These are phyloP conservation scores for Ryuthela nishihirai DNA, from an alignment of 2,888 invertebrate genomes.

Conservation along the genomic window DNA sequence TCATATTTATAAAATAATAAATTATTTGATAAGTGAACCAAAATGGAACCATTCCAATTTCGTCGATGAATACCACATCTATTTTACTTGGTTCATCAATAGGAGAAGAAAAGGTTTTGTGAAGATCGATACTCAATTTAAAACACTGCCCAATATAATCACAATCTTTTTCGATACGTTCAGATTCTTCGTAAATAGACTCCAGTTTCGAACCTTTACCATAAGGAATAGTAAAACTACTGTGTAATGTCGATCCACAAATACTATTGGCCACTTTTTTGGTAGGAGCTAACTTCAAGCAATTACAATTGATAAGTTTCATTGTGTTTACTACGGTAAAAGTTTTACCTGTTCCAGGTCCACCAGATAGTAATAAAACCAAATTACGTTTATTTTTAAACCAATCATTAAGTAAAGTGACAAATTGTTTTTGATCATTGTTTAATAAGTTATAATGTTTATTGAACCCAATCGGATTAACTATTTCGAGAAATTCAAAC, in stretches of 20 bases:
- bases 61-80: conserved; percentile 9
- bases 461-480: conserved; percentile 11
- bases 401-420: conserved; percentile 3
- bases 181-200: not conserved
- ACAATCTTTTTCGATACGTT: not conserved
- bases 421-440: not conserved
- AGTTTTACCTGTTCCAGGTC: conserved; percentile 9
- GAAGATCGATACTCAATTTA: not conserved
- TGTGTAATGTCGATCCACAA: conserved; percentile 3
- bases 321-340: conserved; percentile 1
- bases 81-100: not conserved
- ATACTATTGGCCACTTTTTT: not conserved
- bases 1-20: not conserved
- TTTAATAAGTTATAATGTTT: conserved; percentile 6
- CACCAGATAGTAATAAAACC: not conserved
- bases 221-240: not conserved
- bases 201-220: not conserved
- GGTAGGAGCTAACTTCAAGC: conserved; percentile 9
- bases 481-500: conserved; percentile 6
- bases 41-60: conserved; percentile 9
- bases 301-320: not conserved
- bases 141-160: not conserved
- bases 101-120: not conserved
- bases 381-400: not conserved
- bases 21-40: conserved; percentile 5